These are phyloP conservation scores for Rhorus exstirpatorius DNA, from an alignment of 2,888 invertebrate genomes.

Conservation along the genomic window DNA sequence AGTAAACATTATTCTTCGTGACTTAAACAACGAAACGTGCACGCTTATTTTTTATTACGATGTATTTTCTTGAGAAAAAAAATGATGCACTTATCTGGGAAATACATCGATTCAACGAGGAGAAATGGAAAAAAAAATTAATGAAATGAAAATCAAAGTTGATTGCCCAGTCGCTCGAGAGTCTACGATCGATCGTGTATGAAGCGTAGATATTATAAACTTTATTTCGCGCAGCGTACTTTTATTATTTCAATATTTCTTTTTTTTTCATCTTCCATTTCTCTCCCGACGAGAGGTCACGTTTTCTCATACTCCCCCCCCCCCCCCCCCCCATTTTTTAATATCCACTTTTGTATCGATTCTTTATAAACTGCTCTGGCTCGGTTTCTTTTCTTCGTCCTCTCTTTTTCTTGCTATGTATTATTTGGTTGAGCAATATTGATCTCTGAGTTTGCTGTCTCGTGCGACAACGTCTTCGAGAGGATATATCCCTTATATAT, in stretches of 20 bases:
- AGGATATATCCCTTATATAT: background rate
- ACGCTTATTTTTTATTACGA: too few relatives aligned
- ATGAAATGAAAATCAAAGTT: too few relatives aligned
- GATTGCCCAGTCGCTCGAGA: background rate
- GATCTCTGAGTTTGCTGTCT: background rate
- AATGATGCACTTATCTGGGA: too few relatives aligned
- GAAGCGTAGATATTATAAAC: too few relatives aligned
- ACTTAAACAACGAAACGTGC: too few relatives aligned
- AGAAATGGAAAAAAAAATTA: too few relatives aligned
- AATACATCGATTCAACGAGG: too few relatives aligned
- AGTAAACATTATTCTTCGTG: too few relatives aligned
- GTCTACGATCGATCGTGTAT: background rate
- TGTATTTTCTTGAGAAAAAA: too few relatives aligned
- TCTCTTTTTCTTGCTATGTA: background rate
- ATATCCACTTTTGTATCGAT: conserved; percentile 25
- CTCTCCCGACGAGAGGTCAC: too few relatives aligned
- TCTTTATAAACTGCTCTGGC: background rate
- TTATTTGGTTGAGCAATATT: conserved; percentile 3
- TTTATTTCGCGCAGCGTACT: conserved; percentile 5
- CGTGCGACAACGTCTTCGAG: background rate
- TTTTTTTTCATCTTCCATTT: too few relatives aligned
- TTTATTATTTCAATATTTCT: conserved; percentile 16
- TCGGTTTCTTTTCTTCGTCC: background rate
- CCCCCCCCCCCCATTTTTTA: background rate
- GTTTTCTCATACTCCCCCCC: too few relatives aligned